Conservation (phyloP, 1,140 invertebrate species). For the Matsumurasca onukii region DNA sequence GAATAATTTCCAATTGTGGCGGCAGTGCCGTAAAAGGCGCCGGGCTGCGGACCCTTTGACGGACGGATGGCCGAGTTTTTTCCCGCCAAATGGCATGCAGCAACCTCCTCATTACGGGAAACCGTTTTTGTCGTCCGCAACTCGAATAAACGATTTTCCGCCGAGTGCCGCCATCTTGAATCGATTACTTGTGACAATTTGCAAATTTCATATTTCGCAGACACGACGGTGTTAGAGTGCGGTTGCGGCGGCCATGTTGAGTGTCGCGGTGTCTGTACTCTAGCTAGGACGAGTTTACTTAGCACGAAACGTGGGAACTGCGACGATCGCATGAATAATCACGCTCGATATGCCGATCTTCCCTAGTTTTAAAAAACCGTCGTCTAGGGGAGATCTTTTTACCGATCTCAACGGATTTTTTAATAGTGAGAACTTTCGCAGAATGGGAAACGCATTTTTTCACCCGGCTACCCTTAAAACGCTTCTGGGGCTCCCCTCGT, state of each 20-base stretch:
- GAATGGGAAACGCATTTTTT: conserved; percentile 32
- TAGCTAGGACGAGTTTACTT: neutral
- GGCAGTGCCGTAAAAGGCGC: neutral
- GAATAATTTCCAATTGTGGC: conserved; percentile 10
- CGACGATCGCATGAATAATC: conserved; percentile 10
- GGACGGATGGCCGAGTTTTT: conserved; percentile 13
- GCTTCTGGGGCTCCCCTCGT: neutral
- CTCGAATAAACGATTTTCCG: conserved; percentile 21
- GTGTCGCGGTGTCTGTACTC: neutral
- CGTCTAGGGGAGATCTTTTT: conserved; percentile 2
- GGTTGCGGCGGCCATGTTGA: conserved; percentile 9
- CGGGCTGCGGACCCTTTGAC: conserved; percentile 1
- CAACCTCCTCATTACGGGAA: conserved; percentile 23
- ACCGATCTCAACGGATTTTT: conserved; percentile 32
- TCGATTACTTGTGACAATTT: conserved; percentile 21
- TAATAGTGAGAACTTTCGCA: conserved; percentile 27
- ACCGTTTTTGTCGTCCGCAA: conserved; percentile 22
- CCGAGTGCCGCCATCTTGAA: conserved; percentile 24
- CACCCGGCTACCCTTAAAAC: conserved; percentile 9
- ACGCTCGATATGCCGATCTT: conserved; percentile 18
- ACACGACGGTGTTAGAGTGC: neutral
- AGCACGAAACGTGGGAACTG: conserved; percentile 12
- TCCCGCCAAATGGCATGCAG: conserved; percentile 22
- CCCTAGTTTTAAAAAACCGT: conserved; percentile 14
- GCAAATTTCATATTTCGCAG: conserved; percentile 28